Base-by-base conservation (phyloP, 2,797 vertebrate genomes). In the Danionella dracula region DNA sequence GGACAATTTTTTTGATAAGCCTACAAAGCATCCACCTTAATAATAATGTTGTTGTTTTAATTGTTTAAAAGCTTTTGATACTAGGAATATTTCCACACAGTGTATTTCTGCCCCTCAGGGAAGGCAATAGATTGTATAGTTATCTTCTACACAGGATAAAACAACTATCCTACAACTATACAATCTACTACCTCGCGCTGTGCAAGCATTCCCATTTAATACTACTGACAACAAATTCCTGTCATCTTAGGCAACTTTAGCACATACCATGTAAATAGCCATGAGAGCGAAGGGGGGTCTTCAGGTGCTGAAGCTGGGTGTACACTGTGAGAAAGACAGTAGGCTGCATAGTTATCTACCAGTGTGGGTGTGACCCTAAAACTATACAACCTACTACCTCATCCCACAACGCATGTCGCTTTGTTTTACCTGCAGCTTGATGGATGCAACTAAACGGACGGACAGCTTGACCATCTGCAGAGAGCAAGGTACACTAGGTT, bases 351-450 rank as follows among this genome's bases (percentile, higher is more conserved):
- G 96, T 99, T 95, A 97, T 98, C 95, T 97, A 94, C 95, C 93
- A 95, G 91, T 91, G 93, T 78, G 93, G 95, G 95, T 98, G 88
- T 95, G 92, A 95, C 94, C 94, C 94, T 95, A 99, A 96, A 99
- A 97, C 96, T 97, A 99, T 97, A 97, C 95, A 99, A 99, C 94
- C 94, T 96, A 98, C 96, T 99, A 97, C 96, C 96, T 99, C 95
- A 98, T 90, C 95, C 90, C 93, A 98, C 87, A 80, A 91, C 53
- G 89, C 69, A 70, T 46, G 85, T 78, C 8, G 60, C 76, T 32
- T 53, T 49, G 57, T 12, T 27, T n/a, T 32, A 41, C 32, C 41
- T 57, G 64, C 42, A 20, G 64, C 66, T 49, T 12, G 40, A 68
- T 27, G 23, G 23, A 6, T 27, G 23, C 23, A 3, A 3, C 23